Evolutionary conservation across 2,113 vertebrate species (phyloP).

Genomic region (human): DNA sequence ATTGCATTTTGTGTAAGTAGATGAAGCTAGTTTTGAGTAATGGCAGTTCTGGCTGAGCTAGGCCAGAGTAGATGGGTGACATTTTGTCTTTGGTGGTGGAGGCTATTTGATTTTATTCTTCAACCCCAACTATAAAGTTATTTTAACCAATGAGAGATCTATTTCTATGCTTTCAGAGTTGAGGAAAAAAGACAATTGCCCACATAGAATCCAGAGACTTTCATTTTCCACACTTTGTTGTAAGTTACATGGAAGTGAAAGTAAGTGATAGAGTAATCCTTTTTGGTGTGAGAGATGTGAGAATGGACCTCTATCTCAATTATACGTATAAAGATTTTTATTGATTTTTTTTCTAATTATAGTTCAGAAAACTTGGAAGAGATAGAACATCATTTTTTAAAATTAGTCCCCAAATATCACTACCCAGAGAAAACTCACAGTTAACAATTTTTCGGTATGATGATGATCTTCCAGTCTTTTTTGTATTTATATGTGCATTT

Average conservation of each 20-base stretch:
- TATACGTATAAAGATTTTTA: neutral
- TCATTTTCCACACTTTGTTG: neutral
- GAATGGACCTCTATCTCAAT: neutral
- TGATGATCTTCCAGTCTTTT: neutral
- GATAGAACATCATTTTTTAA: neutral
- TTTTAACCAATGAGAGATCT: neutral
- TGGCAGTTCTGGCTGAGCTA: neutral
- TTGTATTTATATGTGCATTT: neutral
- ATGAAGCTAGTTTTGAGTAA: neutral
- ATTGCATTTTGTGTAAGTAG: neutral
- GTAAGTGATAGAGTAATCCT: neutral
- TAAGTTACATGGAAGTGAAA: neutral
- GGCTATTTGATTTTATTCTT: neutral
- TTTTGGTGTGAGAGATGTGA: neutral
- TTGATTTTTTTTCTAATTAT: neutral
- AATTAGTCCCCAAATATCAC: neutral
- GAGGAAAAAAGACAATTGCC: neutral
- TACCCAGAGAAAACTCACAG: neutral
- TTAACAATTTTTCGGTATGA: neutral
- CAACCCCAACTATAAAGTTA: neutral
- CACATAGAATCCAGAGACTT: neutral
- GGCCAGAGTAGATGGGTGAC: neutral
- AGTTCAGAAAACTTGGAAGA: constrained; percentile 34
- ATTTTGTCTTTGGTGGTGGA: neutral
- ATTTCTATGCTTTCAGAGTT: neutral